These are phyloP conservation scores for Clamator glandarius DNA, from an alignment of 2,797 vertebrate genomes.

Conservation along the genomic window DNA sequence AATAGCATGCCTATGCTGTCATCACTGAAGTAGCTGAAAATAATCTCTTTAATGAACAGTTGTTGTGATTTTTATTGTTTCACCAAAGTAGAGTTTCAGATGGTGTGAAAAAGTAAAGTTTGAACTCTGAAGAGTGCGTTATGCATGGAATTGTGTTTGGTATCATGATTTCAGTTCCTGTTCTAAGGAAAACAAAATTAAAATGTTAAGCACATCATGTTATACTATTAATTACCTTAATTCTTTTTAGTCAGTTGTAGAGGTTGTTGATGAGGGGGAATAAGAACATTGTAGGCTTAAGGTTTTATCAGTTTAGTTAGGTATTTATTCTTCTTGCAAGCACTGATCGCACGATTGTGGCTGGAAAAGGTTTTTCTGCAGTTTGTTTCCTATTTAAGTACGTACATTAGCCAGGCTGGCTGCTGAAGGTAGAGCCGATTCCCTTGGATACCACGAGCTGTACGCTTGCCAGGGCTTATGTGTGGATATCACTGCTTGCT, in stretches of 20 bases:
- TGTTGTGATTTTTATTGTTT: not conserved
- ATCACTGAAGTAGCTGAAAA: slow-evolving; percentile 60
- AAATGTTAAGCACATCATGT: not conserved
- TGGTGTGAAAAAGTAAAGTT: not conserved
- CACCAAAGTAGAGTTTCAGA: not conserved
- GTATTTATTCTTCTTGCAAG: not conserved
- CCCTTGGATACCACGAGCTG: fast-evolving
- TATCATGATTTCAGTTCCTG: not conserved
- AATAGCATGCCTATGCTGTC: slow-evolving; percentile 31
- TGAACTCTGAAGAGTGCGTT: not conserved
- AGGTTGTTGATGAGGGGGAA: not conserved
- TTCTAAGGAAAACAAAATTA: not conserved
- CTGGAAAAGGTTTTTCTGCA: not conserved
- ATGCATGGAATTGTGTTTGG: not conserved
- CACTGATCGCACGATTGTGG: not conserved
- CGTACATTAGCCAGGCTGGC: not conserved
- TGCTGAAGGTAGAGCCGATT: not conserved
- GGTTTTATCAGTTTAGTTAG: not conserved
- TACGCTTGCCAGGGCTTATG: fast-evolving
- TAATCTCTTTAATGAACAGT: slow-evolving; percentile 56
- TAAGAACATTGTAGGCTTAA: not conserved
- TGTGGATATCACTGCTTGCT: not conserved
- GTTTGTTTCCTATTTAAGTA: too few relatives aligned
- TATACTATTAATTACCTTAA: not conserved
- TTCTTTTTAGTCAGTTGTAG: not conserved